Conservation (phyloP, 1,140 invertebrate genomes). For the Atopsyche davidsoni region DNA sequence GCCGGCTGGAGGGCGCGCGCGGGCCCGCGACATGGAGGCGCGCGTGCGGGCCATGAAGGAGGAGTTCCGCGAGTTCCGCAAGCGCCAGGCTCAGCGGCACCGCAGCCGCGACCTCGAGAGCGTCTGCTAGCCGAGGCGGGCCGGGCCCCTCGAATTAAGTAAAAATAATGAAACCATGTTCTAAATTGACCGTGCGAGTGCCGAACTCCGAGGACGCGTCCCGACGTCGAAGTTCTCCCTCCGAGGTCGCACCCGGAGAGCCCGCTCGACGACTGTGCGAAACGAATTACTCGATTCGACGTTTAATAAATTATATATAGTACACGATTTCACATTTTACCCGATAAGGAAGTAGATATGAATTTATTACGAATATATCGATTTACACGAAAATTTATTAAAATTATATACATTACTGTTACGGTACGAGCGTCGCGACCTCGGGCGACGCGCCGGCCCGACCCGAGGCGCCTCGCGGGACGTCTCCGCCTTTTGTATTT, state of each 20-base stretch:
- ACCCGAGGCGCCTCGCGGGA: no score
- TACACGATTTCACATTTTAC: constrained; percentile 20
- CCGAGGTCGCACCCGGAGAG: not conserved
- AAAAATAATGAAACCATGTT: constrained; percentile 29
- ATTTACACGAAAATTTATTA: constrained; percentile 23
- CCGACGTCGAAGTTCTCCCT: constrained; percentile 4
- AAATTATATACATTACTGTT: no score
- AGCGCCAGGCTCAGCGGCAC: constrained; percentile 71
- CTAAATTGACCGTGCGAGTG: constrained; percentile 27
- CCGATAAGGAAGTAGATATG: constrained; percentile 21
- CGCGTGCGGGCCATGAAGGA: constrained; percentile 91
- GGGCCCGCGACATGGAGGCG: constrained; percentile 79
- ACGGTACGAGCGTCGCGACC: not conserved
- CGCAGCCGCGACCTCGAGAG: constrained; percentile 67
- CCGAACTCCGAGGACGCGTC: constrained; percentile 24
- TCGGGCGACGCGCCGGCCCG: not conserved
- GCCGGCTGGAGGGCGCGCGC: constrained; percentile 54
- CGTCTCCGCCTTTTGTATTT: no score
- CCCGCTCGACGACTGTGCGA: constrained; percentile 6
- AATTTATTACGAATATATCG: constrained; percentile 26
- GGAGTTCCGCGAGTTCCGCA: constrained; percentile 88
- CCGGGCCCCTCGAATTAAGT: constrained; percentile 11
- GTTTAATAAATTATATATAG: constrained; percentile 7
- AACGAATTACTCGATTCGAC: constrained; percentile 10
- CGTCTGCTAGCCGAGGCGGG: constrained; percentile 54